Percentiles rank a stretch among this genome's conserved stretches.
phyloP scores from a whole-genome alignment of 2,888 invertebrate species.

The Acleris literana region DNA sequence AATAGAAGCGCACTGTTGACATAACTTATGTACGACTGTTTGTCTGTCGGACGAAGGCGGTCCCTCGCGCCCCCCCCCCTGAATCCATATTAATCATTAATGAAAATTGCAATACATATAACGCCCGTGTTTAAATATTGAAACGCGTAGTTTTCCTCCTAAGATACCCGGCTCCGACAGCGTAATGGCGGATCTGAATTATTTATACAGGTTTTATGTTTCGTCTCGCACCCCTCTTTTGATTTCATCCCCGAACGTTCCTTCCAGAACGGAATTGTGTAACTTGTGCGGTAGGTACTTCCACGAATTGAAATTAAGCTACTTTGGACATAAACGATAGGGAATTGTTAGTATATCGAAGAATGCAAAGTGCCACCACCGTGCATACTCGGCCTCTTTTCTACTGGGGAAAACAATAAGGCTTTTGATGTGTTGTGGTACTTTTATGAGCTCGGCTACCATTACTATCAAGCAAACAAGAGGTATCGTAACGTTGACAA shows the following conservation, averaged over 20 bases:
- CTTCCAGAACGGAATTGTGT: conserved; percentile 32
- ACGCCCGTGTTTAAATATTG: conserved; percentile 77
- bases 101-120: conserved; percentile 83
- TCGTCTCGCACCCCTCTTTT: conserved; percentile 66
- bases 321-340: no score
- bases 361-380: no score
- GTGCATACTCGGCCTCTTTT: no score
- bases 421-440: no score
- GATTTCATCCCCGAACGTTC: conserved; percentile 54
- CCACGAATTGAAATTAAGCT: conserved; percentile 8
- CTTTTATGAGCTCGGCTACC: no score
- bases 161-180: conserved; percentile 54
- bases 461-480: no score
- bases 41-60: conserved; percentile 54
- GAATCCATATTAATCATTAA: conserved; percentile 75
- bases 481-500: no score
- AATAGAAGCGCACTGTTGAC: conserved; percentile 57
- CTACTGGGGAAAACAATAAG: no score
- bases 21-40: conserved; percentile 67
- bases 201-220: conserved; percentile 79
- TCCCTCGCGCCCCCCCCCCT: conserved; percentile 55
- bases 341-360: not conserved
- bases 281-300: conserved; percentile 7
- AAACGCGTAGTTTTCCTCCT: conserved; percentile 71
- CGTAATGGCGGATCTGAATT: conserved; percentile 76